Percentiles rank a stretch among this genome's conserved stretches.
phyloP scores from a whole-genome alignment of 2,113 vertebrate genomes.

The Eudorcas thomsonii region DNA sequence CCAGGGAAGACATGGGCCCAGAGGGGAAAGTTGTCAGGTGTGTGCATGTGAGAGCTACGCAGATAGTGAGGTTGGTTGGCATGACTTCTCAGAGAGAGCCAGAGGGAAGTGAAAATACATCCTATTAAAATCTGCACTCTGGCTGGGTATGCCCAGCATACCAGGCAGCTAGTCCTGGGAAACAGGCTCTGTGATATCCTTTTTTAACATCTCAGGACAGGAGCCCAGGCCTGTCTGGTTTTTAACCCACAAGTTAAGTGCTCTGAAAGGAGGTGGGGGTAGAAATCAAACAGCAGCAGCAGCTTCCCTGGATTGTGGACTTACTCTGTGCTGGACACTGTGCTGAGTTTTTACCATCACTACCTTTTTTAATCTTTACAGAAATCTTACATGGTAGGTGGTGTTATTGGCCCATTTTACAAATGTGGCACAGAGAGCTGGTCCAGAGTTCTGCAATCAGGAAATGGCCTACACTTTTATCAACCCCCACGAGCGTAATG shows the following conservation, averaged over 20 bases:
- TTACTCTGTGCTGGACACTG: neutral
- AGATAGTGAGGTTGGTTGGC: neutral
- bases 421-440: neutral
- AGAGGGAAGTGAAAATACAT: neutral
- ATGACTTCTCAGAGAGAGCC: neutral
- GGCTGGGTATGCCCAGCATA: neutral
- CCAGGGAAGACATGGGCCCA: neutral
- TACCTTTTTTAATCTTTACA: neutral
- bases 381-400: neutral
- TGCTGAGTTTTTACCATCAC: neutral
- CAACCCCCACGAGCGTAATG: fast-evolving
- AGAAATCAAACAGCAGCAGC: neutral
- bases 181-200: neutral
- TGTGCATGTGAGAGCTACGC: no score
- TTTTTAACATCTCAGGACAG: neutral
- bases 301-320: neutral
- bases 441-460: neutral
- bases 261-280: neutral
- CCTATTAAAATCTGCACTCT: neutral
- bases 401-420: neutral
- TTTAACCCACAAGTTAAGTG: neutral
- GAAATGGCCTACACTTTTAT: neutral
- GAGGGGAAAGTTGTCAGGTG: neutral
- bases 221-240: neutral
- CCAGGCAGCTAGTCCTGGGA: neutral